These are phyloP conservation scores for Paramormyrops kingsleyae DNA, from an alignment of 2,113 vertebrate genomes.

Conservation along the genomic window DNA sequence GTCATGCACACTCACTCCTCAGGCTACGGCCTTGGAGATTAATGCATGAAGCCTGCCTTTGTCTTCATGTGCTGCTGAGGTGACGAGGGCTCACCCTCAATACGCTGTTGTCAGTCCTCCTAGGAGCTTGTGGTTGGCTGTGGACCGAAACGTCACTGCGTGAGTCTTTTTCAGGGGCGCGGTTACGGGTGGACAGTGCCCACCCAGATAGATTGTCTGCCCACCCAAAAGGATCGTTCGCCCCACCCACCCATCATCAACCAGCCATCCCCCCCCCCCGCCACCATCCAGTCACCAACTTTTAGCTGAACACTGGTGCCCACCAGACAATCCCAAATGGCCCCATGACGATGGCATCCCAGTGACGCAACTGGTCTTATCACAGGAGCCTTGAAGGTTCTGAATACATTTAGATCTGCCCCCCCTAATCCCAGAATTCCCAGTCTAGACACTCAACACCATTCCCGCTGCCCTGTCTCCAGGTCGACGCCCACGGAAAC, in stretches of 20 bases:
- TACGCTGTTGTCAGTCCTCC: neutral
- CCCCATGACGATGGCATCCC: neutral
- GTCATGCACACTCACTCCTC: neutral
- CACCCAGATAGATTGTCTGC: neutral
- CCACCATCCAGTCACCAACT: neutral
- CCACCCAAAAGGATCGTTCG: neutral
- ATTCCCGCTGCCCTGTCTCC: conserved; percentile 14
- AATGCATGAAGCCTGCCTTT: neutral
- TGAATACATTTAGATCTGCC: neutral
- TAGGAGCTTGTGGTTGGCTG: neutral
- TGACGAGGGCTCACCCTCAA: neutral
- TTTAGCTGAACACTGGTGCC: neutral
- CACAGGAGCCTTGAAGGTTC: neutral
- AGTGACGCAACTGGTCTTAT: neutral
- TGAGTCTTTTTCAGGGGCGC: neutral
- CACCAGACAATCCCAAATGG: neutral
- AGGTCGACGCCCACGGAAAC: conserved; percentile 94
- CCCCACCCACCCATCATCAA: neutral
- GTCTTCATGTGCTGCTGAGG: neutral
- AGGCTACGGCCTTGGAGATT: neutral
- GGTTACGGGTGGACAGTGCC: neutral
- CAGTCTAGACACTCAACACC: neutral
- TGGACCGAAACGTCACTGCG: neutral
- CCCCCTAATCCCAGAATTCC: neutral
- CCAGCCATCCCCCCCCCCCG: too few species aligned